phyloP scores from a whole-genome alignment of 2,888 invertebrate genomes.

The Ochropacha duplaris region DNA sequence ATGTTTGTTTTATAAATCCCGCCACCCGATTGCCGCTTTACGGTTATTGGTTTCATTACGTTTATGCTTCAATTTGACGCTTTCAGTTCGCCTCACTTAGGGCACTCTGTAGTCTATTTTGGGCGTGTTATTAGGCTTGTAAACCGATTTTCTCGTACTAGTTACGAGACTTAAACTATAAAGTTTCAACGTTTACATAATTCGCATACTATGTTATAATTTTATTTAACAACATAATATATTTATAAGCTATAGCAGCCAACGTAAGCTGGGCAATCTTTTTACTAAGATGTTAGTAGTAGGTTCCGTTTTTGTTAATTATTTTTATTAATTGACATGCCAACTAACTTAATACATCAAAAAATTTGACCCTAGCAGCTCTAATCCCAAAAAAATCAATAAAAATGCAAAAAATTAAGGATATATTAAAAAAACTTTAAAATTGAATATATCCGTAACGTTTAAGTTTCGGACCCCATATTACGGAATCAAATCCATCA shows the following conservation, averaged over 20 bases:
- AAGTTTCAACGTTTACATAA: not conserved
- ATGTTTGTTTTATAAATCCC: conserved; percentile 58
- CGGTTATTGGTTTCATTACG: conserved; percentile 60
- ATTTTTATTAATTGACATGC: too few species aligned
- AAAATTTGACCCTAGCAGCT: too few species aligned
- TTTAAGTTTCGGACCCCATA: too few species aligned
- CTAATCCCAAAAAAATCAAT: not conserved
- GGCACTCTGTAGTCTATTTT: conserved; percentile 44
- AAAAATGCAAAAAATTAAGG: not conserved
- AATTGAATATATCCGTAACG: too few species aligned
- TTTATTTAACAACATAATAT: not conserved
- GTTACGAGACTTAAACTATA: not conserved
- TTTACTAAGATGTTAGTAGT: too few species aligned
- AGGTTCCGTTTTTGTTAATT: too few species aligned
- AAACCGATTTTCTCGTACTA: not conserved
- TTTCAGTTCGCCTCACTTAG: conserved; percentile 49
- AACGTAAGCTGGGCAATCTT: too few species aligned
- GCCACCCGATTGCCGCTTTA: conserved; percentile 54
- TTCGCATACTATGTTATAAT: not conserved
- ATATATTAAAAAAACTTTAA: too few species aligned
- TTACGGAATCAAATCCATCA: too few species aligned
- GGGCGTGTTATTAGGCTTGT: conserved; percentile 10
- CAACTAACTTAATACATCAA: too few species aligned
- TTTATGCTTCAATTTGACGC: conserved; percentile 59
- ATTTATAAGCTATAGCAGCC: too few species aligned